These are phyloP conservation scores for Sebastes dallii DNA, from an alignment of 2,797 vertebrate species.

Conservation along the genomic window DNA sequence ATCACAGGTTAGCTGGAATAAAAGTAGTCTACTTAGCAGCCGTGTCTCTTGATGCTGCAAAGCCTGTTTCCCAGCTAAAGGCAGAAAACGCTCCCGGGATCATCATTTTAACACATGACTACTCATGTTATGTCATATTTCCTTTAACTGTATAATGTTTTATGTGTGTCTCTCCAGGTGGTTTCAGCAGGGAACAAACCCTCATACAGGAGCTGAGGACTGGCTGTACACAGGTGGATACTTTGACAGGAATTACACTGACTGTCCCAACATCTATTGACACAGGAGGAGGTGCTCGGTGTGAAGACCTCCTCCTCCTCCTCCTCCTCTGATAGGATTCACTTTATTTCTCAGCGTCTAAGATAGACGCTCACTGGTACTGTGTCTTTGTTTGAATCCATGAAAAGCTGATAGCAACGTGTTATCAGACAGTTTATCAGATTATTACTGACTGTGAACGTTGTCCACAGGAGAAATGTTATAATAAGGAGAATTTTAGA, in stretches of 20 bases:
- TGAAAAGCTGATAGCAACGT: constrained; percentile 28
- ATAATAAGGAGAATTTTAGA: constrained; percentile 40
- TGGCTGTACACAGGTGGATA: constrained; percentile 95
- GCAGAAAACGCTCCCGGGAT: neutral
- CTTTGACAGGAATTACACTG: constrained; percentile 93
- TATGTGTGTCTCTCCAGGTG: constrained; percentile 67
- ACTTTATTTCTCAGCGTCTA: constrained; percentile 41
- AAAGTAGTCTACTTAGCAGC: neutral
- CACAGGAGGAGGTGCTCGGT: constrained; percentile 28
- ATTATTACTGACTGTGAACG: constrained; percentile 48
- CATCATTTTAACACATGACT: neutral
- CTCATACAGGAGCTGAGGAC: constrained; percentile 88
- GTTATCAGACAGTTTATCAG: constrained; percentile 54
- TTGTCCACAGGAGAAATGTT: constrained; percentile 26
- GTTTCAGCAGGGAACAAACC: constrained; percentile 88
- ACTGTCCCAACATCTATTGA: constrained; percentile 97
- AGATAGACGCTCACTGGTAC: constrained; percentile 42
- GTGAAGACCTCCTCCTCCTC: constrained; percentile 2
- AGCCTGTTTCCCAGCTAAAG: neutral
- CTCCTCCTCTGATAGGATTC: constrained; percentile 25
- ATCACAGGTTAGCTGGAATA: neutral
- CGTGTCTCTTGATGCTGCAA: neutral
- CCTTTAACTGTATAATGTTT: neutral
- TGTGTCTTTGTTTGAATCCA: constrained; percentile 34
- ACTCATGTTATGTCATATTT: neutral